Evolutionary conservation across 2,113 vertebrate species (phyloP).

Genomic region (Picathartes gymnocephalus): DNA sequence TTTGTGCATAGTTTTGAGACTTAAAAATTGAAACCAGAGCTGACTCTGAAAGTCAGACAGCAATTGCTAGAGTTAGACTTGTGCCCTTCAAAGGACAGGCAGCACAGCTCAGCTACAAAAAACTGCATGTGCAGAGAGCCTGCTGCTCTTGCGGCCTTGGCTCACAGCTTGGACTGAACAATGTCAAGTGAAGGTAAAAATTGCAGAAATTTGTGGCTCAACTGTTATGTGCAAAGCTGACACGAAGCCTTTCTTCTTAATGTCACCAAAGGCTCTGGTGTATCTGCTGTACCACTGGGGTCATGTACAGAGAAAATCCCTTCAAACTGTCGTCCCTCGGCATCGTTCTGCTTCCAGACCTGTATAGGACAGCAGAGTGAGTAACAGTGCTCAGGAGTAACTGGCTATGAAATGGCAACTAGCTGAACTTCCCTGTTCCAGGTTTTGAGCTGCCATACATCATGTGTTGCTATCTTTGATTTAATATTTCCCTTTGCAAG

Average conservation of each 20-base stretch:
- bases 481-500: background rate
- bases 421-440: background rate
- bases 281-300: background rate
- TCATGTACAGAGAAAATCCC: background rate
- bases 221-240: background rate
- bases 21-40: background rate
- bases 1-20: background rate
- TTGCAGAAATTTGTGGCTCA: background rate
- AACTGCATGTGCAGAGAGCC: rapidly evolving
- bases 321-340: rapidly evolving
- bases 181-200: background rate
- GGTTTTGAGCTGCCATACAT: background rate
- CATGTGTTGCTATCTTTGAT: background rate
- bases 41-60: background rate
- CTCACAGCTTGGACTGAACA: background rate
- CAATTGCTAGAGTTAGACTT: background rate
- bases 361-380: background rate
- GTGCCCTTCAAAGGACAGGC: background rate
- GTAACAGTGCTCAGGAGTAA: background rate
- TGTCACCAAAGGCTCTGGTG: background rate
- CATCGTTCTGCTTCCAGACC: background rate
- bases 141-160: rapidly evolving
- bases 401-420: background rate
- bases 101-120: background rate
- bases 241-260: background rate